Percentiles rank a stretch among this genome's conserved stretches.
Evolutionary conservation across 2,113 vertebrate species (phyloP).

Genomic region (Mohoua ochrocephala): DNA sequence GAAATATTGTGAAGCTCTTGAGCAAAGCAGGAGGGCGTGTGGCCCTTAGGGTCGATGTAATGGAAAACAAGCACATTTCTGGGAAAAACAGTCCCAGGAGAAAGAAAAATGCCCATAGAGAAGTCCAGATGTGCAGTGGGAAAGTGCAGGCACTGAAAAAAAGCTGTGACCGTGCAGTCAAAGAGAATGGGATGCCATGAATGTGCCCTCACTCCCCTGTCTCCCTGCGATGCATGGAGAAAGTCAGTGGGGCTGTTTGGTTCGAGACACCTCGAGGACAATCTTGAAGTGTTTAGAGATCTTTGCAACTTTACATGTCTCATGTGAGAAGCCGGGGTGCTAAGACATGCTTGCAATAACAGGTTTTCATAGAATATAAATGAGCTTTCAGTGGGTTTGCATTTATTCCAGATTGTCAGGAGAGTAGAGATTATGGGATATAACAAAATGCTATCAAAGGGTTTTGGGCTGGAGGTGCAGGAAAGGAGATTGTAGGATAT

Average conservation of each 20-base stretch:
- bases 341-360: neutral
- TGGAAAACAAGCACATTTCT: neutral
- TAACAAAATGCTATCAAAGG: neutral
- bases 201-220: neutral
- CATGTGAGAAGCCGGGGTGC: neutral
- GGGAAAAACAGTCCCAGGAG: neutral
- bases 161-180: neutral
- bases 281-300: neutral
- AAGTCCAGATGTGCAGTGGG: neutral
- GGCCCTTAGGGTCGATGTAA: neutral
- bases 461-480: neutral
- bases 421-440: neutral
- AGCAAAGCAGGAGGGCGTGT: neutral
- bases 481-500: neutral
- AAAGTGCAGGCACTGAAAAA: neutral
- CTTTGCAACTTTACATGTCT: neutral
- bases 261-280: neutral
- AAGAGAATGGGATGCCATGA: neutral
- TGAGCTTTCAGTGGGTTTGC: neutral
- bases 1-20: neutral
- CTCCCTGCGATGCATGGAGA: neutral
- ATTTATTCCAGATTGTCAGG: neutral
- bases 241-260: neutral
- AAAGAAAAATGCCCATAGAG: neutral
- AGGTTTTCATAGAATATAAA: neutral